phyloP scores from a whole-genome alignment of 2,113 vertebrate species.

The Psilopogon haemacephalus region DNA sequence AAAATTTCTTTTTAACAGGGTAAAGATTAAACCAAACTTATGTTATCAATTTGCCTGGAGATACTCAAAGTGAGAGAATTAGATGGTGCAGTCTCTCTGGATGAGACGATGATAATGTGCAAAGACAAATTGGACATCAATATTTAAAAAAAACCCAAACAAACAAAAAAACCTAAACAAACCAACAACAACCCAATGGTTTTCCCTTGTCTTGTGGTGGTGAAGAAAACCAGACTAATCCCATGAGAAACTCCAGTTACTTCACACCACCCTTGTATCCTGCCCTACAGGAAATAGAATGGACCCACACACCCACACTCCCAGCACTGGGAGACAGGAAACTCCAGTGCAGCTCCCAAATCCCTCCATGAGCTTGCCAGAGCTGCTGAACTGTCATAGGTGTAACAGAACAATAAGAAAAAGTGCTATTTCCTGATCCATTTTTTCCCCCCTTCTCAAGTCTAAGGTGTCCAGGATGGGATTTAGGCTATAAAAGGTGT shows the following conservation, averaged over 20 bases:
- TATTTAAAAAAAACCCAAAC: background rate
- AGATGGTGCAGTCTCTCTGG: slow-evolving; percentile 16
- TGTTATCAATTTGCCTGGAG: slow-evolving; percentile 34
- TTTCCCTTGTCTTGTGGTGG: slow-evolving; percentile 5
- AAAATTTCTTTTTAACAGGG: slow-evolving; percentile 14
- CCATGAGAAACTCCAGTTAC: background rate
- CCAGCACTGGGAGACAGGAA: background rate
- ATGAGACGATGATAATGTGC: background rate
- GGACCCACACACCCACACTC: accelerated
- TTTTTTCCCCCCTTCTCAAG: background rate
- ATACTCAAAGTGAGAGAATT: slow-evolving; percentile 13
- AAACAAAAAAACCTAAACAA: background rate
- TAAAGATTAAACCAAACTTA: slow-evolving; percentile 31
- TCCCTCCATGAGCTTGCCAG: background rate
- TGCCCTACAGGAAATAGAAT: background rate
- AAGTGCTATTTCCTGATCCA: background rate
- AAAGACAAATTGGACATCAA: background rate
- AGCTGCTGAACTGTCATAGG: background rate
- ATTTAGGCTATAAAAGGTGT: background rate
- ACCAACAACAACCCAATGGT: background rate
- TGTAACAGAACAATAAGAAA: background rate
- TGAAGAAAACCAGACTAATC: slow-evolving; percentile 2
- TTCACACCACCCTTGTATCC: background rate
- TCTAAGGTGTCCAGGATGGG: background rate
- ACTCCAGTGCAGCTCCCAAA: background rate